A percentile compares a stretch with the other conserved stretches of the same genome.
Evolutionary conservation across 2,113 vertebrate species (phyloP).

Genomic region (Pimephales promelas): DNA sequence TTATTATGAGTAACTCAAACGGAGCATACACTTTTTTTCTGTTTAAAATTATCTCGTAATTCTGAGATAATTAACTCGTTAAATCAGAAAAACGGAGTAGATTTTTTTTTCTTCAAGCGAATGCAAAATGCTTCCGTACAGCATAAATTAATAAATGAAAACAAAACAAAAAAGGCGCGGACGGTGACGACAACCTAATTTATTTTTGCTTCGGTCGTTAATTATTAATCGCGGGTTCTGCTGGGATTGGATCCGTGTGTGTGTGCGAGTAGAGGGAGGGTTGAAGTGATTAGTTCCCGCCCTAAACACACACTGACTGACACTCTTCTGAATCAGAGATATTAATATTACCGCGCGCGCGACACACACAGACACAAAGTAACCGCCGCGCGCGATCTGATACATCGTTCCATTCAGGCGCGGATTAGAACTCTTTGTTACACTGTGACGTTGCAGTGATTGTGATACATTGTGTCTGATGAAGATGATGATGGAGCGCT

Average conservation of each 20-base stretch:
- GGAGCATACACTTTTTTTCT: too few species aligned
- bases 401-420: neutral
- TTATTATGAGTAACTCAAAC: too few species aligned
- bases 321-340: neutral
- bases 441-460: neutral
- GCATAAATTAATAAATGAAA: neutral
- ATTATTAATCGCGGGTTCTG: constrained; percentile 68
- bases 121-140: too few species aligned
- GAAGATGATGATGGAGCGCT: constrained; percentile 91
- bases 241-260: constrained; percentile 60
- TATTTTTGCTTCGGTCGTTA: constrained; percentile 50
- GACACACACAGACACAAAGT: neutral
- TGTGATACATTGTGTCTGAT: constrained; percentile 16
- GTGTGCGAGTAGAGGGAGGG: constrained; percentile 39
- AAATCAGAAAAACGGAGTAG: too few species aligned
- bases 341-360: neutral
- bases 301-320: constrained; percentile 8
- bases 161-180: constrained; percentile 57
- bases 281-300: constrained; percentile 49
- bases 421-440: neutral
- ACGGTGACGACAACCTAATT: constrained; percentile 64
- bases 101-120: too few species aligned
- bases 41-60: too few species aligned
- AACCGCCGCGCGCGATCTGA: neutral
- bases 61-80: too few species aligned